Conservation (phyloP, 2,113 vertebrate genomes). For the Gobiocypris rarus region DNA sequence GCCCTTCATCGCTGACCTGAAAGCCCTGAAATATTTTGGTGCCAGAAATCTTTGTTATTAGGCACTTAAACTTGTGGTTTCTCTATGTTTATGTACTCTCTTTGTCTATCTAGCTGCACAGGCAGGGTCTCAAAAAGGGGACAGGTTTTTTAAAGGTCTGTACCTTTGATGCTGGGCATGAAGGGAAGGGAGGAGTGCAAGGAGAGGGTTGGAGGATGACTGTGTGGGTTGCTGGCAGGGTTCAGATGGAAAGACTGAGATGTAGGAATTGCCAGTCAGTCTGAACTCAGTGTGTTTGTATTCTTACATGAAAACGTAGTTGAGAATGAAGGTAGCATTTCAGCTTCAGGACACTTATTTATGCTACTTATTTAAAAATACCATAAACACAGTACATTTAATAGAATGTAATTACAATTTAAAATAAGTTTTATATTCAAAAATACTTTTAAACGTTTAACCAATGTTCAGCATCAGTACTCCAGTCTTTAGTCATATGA, state of each 20-base stretch:
- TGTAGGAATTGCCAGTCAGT: constrained; percentile 58
- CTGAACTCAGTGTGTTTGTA: constrained; percentile 56
- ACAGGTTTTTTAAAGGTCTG: constrained; percentile 13
- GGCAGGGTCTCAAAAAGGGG: not conserved
- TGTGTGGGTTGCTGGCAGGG: constrained; percentile 56
- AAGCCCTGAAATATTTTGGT: not conserved
- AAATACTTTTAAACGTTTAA: not conserved
- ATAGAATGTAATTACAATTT: not conserved
- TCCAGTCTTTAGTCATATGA: no score
- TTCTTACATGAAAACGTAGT: constrained; percentile 16
- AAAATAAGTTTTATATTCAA: not conserved
- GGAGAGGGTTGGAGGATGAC: constrained; percentile 48
- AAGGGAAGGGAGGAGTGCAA: constrained; percentile 18
- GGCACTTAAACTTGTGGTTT: not conserved
- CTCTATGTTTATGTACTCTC: not conserved
- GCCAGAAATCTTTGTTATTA: not conserved
- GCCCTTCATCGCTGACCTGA: not conserved
- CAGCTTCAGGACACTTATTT: not conserved
- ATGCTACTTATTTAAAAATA: not conserved
- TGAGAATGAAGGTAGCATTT: constrained; percentile 29
- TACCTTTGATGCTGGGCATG: constrained; percentile 54
- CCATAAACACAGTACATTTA: not conserved
- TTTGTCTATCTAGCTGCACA: not conserved
- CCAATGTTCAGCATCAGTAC: not conserved
- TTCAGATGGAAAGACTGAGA: constrained; percentile 66